Evolutionary conservation across 2,797 vertebrate species (phyloP), one percentile per base, ranked within the genome.

Genomic region (Enteromius unitaeniatus): DNA sequence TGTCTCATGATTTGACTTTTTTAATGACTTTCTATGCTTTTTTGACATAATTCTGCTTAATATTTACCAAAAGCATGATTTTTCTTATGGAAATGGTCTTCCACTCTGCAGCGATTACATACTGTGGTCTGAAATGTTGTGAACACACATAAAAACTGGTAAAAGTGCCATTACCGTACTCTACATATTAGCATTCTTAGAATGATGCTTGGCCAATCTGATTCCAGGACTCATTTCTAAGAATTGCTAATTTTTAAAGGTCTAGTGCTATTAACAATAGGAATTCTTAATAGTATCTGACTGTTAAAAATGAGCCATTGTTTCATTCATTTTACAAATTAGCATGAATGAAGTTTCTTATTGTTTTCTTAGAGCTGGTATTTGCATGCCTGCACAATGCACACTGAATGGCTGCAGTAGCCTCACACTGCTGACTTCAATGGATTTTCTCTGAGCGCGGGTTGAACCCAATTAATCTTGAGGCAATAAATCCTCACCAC

Each of bases 381-480:
- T 84, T 64, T 47, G 78, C 86, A 26, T 49, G 65, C 45, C 83
- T 62, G 60, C 17, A 74, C 65, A 17, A 58, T 51, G 40, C 70
- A 79, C 78, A 78, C 77, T 84, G 64, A 77, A 78, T 75, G 55
- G 79, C 86, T 89, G 88, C 78, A 85, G 62, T 53, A 23, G 40
- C 75, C 78, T 87, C 89, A 78, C 84, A 72, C 45, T 84, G 84
- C 53, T 90, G 89, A 87, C 91, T 92, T 91, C 86, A 85, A 90
- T 93, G 89, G 92, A 92, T 94, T 95, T 93, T 92, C 90, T 93
- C 90, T 89, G 86, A 91, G 91, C 23, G 86, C 89, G 90, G 91
- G 93, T 93, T 95, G 93, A 94, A 94, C 93, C 92, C 94, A 94
- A 93, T 95, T 95, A 94, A 92, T 93, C 90, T 91, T 87, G 86